Base-by-base conservation (phyloP, 2,888 invertebrate species). In the Parnassius orleans region DNA sequence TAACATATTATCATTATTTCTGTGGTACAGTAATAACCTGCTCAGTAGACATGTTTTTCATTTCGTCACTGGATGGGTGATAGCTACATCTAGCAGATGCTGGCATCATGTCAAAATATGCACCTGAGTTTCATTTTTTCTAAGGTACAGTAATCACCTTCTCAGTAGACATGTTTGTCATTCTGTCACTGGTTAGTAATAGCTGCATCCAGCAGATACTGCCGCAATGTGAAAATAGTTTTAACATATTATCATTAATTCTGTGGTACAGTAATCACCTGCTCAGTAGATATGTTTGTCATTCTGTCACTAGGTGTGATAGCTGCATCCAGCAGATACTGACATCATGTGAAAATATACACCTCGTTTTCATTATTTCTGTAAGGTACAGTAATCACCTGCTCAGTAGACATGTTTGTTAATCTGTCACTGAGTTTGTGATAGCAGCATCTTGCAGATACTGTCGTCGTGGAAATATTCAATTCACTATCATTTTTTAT, bases 371-470 rank as follows among this genome's bases (percentile, higher is more conserved):
- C 43, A 43, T 43, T 43, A 43, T 43, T 43, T 43, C 43, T 43
- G 10, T 9, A 10, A 43, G 57, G 56, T 53, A 53, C 42, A 66
- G 69, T 66, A 47, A 24, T 71, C 67, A 72, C 33, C 60, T 56
- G 47, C 66, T 67, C 71, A 75, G 72, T 68, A 68, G 66, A 65
- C 66, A 66, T 63, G 62, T 66, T 24, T 44, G 72, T 57, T 42
- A 46, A 24, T 48, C 33, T 42, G 61, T 54, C 41, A 54, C 41
- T 43, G 43, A 10, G 14, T 15, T 12, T 47, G 64, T 74, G 70
- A 76, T 69, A 44, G 69, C 64, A 71, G 19, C 53, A 33, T 55
- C 57, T 66, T 66, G 65, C 57, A 62, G 70, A 68, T 71, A 75
- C 61, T 68, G 72, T 60, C 47, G 41, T 44, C 65, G 44, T 24